A percentile compares a stretch with the other conserved stretches of the same genome.
Evolutionary conservation across 2,113 vertebrate genomes (phyloP).

Genomic region (Eretmochelys imbricata): DNA sequence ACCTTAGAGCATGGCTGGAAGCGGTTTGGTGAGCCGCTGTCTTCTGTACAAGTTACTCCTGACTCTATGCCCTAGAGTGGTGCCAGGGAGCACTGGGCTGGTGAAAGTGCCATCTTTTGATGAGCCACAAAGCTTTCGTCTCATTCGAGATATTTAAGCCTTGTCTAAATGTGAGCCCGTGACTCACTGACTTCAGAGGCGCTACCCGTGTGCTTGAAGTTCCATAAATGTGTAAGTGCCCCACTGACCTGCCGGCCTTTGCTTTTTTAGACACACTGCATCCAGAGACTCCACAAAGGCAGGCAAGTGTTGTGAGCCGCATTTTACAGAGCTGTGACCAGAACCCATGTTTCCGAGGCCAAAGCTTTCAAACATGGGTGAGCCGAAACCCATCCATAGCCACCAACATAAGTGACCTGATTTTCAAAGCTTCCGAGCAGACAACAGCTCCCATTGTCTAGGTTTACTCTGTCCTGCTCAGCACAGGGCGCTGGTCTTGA

Average conservation of each 20-base stretch:
- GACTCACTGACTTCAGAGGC: neutral
- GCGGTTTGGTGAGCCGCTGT: neutral
- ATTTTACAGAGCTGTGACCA: neutral
- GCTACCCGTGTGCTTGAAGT: neutral
- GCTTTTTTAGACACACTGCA: neutral
- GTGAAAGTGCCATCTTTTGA: neutral
- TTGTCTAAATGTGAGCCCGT: neutral
- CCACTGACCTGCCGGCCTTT: neutral
- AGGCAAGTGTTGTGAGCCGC: neutral
- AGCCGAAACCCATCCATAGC: no score
- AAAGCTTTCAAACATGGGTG: neutral
- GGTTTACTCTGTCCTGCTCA: no score
- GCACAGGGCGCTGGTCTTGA: no score
- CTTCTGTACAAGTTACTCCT: neutral
- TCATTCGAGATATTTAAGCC: neutral
- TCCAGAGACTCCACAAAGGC: neutral
- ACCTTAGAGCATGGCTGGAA: neutral
- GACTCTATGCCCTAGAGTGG: neutral
- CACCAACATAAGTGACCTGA: neutral
- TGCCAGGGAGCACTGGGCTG: neutral
- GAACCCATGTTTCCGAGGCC: neutral
- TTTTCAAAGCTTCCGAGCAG: neutral
- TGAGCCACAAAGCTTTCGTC: neutral
- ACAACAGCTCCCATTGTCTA: neutral
- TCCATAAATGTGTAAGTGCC: no score